These are phyloP conservation scores for Alloplasta piceator DNA, from an alignment of 2,888 invertebrate species.

Conservation along the genomic window DNA sequence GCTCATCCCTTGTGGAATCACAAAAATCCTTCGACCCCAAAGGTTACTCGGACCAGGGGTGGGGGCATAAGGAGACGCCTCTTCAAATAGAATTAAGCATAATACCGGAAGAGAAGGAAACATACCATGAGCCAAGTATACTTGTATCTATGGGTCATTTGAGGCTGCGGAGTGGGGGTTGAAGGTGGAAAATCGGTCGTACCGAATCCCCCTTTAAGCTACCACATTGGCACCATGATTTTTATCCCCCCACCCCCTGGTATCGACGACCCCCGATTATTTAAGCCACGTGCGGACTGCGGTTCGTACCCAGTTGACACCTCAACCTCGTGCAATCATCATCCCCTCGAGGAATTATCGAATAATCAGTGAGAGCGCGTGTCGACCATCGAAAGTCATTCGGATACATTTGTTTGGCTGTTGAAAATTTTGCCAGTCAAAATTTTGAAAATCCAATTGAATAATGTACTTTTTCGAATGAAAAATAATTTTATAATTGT, in stretches of 20 bases:
- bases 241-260: constrained; percentile 28
- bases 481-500: no score
- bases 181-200: constrained; percentile 54
- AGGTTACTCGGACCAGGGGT: constrained; percentile 3
- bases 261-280: constrained; percentile 68
- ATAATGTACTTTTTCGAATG: no score
- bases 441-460: no score
- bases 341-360: constrained; percentile 24
- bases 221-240: constrained; percentile 40
- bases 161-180: constrained; percentile 48
- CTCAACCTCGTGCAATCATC: constrained; percentile 58
- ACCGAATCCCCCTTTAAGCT: constrained; percentile 33
- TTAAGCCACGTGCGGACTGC: constrained; percentile 73
- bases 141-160: constrained; percentile 40
- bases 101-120: constrained; percentile 14
- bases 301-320: constrained; percentile 74
- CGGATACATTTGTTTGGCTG: no score
- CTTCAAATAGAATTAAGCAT: constrained; percentile 77
- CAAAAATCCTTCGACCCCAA: constrained; percentile 42
- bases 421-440: no score
- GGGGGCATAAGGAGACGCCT: constrained; percentile 51
- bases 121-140: constrained; percentile 54
- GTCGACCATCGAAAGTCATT: no score
- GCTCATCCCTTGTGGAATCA: constrained; percentile 55
- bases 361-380: no score